Evolutionary conservation across 2,888 invertebrate genomes (phyloP), one percentile per base, ranked within the genome.

Genomic region (Microctonus aethiopoides): DNA sequence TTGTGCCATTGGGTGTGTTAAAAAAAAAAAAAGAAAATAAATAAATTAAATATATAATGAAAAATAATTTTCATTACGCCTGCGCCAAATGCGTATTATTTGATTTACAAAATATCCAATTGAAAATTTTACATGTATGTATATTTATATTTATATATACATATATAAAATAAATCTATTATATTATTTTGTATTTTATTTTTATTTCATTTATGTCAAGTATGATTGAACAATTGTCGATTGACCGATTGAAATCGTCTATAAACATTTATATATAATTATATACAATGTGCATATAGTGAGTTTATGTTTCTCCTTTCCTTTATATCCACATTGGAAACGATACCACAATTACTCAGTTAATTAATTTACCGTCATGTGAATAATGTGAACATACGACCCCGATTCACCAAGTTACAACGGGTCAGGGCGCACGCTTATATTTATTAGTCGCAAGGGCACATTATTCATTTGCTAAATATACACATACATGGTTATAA

Each of bases 351-450:
- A 74, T 77, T 76, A 77, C 71, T 71, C 74, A 65, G 67, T 70
- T 77, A 78, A 77, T 77, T 77, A 76, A 76, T 77, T 77, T 75
- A 77, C 68, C 74, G 61, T 73, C 74, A 57, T 71, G 73, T 71
- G 63, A 70, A 67, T 75, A 73, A 71, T 71, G 64, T 67, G 70
- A 72, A 56, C 68, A 71, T 64, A 68, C 65, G 61, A 71, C 65
- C 72, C 67, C 70, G 72, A 70, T 71, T 65, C 56, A 39, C 16
- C 16, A 46, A 46, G 16, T 46, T 56, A 66, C 63, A 51, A 59
- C 52, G 26, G 65, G 39, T 29, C 54, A 32, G 59, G 29, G 60
- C 39, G 20, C 46, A 46, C 46, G 46, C 59, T n/a, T n/a, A 20
- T 20, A 46, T 59, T 52, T 65, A 64, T 52, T 67, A 52, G 39